These are phyloP conservation scores for Rosalia funebris DNA, from an alignment of 2,888 invertebrate species.

Conservation along the genomic window DNA sequence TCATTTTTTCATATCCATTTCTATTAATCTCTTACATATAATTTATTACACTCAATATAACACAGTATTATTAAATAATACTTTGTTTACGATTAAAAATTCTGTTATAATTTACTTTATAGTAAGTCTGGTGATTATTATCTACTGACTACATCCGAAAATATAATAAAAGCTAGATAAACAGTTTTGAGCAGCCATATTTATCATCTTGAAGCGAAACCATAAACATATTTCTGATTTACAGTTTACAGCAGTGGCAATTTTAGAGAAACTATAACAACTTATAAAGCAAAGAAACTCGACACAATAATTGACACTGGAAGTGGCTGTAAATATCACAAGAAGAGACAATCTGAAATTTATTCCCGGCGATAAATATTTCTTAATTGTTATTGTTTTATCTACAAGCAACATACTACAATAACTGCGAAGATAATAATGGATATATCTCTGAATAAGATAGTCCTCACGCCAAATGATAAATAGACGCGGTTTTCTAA, in stretches of 20 bases:
- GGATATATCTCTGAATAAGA: neutral
- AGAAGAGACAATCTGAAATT: neutral
- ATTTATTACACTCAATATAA: too few relatives aligned
- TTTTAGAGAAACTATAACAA: neutral
- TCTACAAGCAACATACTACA: neutral
- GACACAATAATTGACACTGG: neutral
- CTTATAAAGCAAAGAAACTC: neutral
- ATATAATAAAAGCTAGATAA: neutral
- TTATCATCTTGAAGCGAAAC: neutral
- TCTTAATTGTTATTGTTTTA: conserved; percentile 12
- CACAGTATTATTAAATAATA: too few relatives aligned
- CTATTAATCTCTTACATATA: too few relatives aligned
- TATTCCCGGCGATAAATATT: conserved; percentile 6
- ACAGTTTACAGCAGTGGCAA: neutral
- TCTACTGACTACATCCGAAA: neutral
- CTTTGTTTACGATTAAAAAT: too few relatives aligned
- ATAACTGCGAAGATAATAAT: conserved; percentile 5
- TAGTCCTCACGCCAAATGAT: neutral
- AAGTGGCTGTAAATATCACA: conserved; percentile 6
- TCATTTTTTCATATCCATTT: too few relatives aligned
- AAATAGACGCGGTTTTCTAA: too few relatives aligned
- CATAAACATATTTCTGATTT: conserved; percentile 1
- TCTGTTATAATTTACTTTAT: too few relatives aligned
- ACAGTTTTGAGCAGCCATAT: neutral
- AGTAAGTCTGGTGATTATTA: neutral